A percentile compares a stretch with the other conserved stretches of the same genome.
phyloP scores from a whole-genome alignment of 2,113 vertebrate species.

The Pterocles burchelli region DNA sequence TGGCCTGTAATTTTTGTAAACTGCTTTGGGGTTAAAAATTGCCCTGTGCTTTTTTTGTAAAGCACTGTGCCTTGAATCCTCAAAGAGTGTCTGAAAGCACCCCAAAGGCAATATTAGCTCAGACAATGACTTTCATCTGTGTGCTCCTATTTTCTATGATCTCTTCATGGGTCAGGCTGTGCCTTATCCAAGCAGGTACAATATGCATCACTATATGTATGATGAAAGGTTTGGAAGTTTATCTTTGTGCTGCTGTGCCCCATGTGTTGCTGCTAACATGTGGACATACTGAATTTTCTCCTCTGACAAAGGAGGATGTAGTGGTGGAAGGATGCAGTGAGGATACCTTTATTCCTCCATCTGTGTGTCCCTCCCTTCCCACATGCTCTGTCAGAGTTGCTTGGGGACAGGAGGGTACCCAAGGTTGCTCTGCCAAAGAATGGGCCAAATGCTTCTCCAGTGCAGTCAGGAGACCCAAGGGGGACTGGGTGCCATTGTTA shows the following conservation, averaged over 20 bases:
- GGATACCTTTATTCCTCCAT: background rate
- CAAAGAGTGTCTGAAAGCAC: background rate
- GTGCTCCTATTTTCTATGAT: background rate
- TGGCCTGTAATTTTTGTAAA: background rate
- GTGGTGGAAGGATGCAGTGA: background rate
- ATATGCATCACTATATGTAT: rapidly evolving
- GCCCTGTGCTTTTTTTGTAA: background rate
- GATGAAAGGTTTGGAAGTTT: background rate
- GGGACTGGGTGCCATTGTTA: rapidly evolving
- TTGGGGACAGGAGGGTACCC: background rate
- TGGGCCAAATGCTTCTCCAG: background rate
- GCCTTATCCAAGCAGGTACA: background rate
- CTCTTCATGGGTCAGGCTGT: background rate
- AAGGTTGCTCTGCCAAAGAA: background rate
- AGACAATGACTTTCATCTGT: background rate
- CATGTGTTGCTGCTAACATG: background rate
- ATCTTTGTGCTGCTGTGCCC: background rate
- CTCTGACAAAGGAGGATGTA: background rate
- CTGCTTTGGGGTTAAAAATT: background rate
- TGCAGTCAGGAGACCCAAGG: background rate
- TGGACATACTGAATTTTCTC: background rate
- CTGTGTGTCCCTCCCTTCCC: background rate
- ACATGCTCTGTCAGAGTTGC: background rate
- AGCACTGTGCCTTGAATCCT: background rate
- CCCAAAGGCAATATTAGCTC: background rate